Evolutionary conservation across 1,140 invertebrate species (phyloP), one percentile per base, ranked within the genome.

Genomic region (Colletes gigas): DNA sequence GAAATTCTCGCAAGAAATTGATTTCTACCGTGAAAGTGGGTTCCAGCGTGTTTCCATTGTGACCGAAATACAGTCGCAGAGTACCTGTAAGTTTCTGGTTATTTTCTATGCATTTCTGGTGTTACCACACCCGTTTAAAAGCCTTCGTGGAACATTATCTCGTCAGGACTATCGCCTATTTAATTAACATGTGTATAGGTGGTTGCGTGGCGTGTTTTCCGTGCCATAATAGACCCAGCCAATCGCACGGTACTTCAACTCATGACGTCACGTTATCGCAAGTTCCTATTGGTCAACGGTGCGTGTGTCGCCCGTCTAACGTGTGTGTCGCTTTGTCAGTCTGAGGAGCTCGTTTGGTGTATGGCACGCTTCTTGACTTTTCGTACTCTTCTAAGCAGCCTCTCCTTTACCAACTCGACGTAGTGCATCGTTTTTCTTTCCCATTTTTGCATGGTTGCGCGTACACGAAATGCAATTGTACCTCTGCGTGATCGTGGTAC

Each of bases 141-240:
- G 63, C 41, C 68, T 76, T 39, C 52, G 47, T 44, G 55, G 70
- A 72, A 57, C 77, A 87, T 87, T 86, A 88, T 89, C 81, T 87
- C 70, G 60, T 85, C 86, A 76, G 77, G 82, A 81, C 83, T 87
- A 85, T 86, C 82, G 83, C 85, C 85, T 88, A 89, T 90, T 90
- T 90, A 89, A 90, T 91, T 90, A 90, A 89, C 86, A 88, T 91
- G 78, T 78, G 87, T 90, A 88, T 88, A 84, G 88, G 89, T 92
- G 91, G 90, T 91, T 92, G 91, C 91, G 91, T 92, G 91, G 91
- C 91, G 91, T 90, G 91, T 92, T 92, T 90, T 85, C 89, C 88
- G 88, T 91, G 87, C 88, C 89, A 89, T 91, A 91, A 91, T 90
- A 87, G 85, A 81, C 69, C 78, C 75, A 82, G 74, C 91, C 90